These are phyloP conservation scores for Colletes latitarsis DNA, from an alignment of 1,140 invertebrate genomes.

Conservation along the genomic window DNA sequence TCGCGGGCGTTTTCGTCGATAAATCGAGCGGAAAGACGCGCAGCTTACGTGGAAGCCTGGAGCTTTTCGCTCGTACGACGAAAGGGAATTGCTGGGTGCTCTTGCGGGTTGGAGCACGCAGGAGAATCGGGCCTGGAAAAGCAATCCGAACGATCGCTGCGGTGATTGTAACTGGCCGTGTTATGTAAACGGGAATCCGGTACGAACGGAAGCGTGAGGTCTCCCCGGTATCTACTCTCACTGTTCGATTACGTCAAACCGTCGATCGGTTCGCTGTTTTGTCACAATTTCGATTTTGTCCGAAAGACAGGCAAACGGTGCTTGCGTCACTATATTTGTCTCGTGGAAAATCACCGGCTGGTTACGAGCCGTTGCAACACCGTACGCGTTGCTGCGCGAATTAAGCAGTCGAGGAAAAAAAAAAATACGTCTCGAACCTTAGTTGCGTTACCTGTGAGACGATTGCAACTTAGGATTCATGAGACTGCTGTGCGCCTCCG, in stretches of 20 bases:
- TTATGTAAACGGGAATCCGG: constrained; percentile 45
- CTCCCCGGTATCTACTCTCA: constrained; percentile 40
- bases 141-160: neutral
- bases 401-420: too few species aligned
- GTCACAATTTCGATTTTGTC: constrained; percentile 11
- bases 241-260: constrained; percentile 36
- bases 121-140: neutral
- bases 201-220: constrained; percentile 45
- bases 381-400: too few species aligned
- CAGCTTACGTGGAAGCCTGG: too few species aligned
- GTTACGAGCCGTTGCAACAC: neutral
- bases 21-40: too few species aligned
- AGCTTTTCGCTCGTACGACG: neutral
- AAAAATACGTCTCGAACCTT: too few species aligned
- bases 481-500: too few species aligned
- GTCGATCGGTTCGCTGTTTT: constrained; percentile 11
- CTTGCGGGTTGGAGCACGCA: neutral
- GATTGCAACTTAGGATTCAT: too few species aligned
- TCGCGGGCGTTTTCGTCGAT: too few species aligned
- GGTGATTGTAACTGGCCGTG: neutral
- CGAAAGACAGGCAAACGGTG: neutral
- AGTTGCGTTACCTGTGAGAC: too few species aligned
- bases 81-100: neutral
- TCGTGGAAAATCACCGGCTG: constrained; percentile 3
- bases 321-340: neutral